Base-by-base conservation (phyloP, 2,888 invertebrate genomes). In the Eupeodes luniger region DNA sequence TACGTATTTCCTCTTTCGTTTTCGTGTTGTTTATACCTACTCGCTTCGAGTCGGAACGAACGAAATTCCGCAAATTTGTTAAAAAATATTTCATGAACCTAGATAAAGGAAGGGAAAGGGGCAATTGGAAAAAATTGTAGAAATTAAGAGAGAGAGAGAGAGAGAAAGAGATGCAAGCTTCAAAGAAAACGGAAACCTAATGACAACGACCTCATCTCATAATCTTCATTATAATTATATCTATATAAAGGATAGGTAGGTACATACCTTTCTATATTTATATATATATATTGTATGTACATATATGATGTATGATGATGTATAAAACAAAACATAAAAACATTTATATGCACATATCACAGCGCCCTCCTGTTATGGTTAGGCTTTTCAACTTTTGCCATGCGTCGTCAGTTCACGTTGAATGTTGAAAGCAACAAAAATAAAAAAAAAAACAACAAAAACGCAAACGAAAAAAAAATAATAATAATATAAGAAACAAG, bases 191-290 rank as follows among this genome's bases (percentile, higher is more conserved):
- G 74, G 74, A 75, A 88, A 81, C 69, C 78, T 81, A 84, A 75
- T 85, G 88, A 88, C 88, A 88, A 88, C 88, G 88, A 88, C 85
- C 88, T 76, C 85, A 88, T 81, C 81, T 85, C 78, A 75, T 75
- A 81, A 88, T 85, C 80, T 78, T 81, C 81, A 88, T 88, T 61
- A 88, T 76, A 55, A 57, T 36, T 66, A 12, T 36, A 12, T 44
- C 4, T 47, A 64, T 49, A 27, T 27, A 27, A 27, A 27, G 27
- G 27, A 27, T 27, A 27, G 27, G 47, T 16, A 40, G 5, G 27
- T 16, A 44, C 57, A 57, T 11, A 27, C 10, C 10, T 10, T 10
- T 27, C 2, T 59, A 14, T 34, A 59, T 11, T 11, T 11, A 47
- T 47, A 4, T 47, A 11, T 47, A 1, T 11, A 19, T 47, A 47